Evolutionary conservation across 2,888 invertebrate species (phyloP), one percentile per base, ranked within the genome.

Genomic region (Pelosia muscerda): DNA sequence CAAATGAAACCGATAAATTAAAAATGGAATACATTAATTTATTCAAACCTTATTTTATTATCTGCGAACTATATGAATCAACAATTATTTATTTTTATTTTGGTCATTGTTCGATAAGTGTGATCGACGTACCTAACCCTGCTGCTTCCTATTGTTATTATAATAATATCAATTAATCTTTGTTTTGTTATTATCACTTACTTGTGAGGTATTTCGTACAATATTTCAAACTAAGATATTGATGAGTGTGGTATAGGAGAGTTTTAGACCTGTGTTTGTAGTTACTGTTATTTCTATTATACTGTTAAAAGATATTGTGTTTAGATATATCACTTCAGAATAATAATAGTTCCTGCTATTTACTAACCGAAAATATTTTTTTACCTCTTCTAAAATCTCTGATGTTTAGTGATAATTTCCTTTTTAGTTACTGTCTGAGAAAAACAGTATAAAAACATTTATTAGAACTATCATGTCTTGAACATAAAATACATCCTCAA

Each of bases 31-130:
- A 75, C 76, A 81, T 88, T 93, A 94, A 94, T 94, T 91, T 92
- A 94, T 94, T 93, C 95, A 92, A 90, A 89, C 90, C 90, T 89
- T 85, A 88, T 90, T 94, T 94, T 94, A 95, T 94, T 90, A 92
- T 88, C 94, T 94, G 93, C 76, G 86, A 94, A 94, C 86, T 89
- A 84, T 84, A 84, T 84, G 82, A 85, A 84, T 85, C 78, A 81
- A 81, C 86, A 85, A 88, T 91, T 90, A 88, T 89, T 90, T 90
- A 86, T 88, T 86, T 77, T 78, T 77, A 80, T 75, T 83, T 76
- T 66, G 73, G 68, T 80, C 78, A 68, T 82, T 71, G 81, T 82
- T 73, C 57, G 63, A 73, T 77, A 70, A 82, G 81, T 72, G 72
- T 73, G 72, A 76, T 82, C 75, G 62, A 82, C 79, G 75, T 49